A percentile compares a stretch with the other conserved stretches of the same genome.
Evolutionary conservation across 2,113 vertebrate genomes (phyloP).

Genomic region (Hippocampus mohnikei): DNA sequence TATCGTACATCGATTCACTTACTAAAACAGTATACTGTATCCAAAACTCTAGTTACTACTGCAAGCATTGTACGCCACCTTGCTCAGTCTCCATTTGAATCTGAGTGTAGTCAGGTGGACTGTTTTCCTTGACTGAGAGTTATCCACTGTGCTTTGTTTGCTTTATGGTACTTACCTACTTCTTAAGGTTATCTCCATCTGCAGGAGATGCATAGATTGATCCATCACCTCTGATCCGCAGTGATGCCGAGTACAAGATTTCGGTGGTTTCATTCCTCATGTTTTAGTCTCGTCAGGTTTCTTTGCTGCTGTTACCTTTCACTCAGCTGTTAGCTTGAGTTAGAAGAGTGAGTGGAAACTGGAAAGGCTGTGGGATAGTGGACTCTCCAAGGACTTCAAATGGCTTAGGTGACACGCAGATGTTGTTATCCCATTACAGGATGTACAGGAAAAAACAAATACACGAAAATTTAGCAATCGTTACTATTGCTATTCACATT

Average conservation of each 20-base stretch:
- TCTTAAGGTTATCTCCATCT: not conserved
- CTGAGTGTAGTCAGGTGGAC: not conserved
- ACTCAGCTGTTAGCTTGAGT: constrained; percentile 32
- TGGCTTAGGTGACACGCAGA: constrained; percentile 22
- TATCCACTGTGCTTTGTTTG: not conserved
- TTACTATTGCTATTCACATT: not conserved
- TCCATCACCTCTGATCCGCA: not conserved
- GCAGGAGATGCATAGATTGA: not conserved
- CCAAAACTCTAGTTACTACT: not conserved
- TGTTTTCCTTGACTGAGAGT: not conserved
- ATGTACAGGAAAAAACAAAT: not conserved
- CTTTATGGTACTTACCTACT: not conserved
- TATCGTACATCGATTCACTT: not conserved
- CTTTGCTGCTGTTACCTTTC: constrained; percentile 31
- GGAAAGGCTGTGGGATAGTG: constrained; percentile 11
- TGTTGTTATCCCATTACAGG: not conserved
- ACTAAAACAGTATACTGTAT: not conserved
- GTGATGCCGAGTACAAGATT: not conserved
- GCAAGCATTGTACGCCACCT: not conserved
- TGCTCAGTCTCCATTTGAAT: not conserved
- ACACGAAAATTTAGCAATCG: not conserved
- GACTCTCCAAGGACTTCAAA: constrained; percentile 25
- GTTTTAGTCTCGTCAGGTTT: constrained; percentile 13
- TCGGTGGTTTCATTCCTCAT: constrained; percentile 1
- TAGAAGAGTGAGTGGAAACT: not conserved